A percentile compares a stretch with the other conserved stretches of the same genome.
phyloP scores from a whole-genome alignment of 2,113 vertebrate species.

The Capreolus pygargus region DNA sequence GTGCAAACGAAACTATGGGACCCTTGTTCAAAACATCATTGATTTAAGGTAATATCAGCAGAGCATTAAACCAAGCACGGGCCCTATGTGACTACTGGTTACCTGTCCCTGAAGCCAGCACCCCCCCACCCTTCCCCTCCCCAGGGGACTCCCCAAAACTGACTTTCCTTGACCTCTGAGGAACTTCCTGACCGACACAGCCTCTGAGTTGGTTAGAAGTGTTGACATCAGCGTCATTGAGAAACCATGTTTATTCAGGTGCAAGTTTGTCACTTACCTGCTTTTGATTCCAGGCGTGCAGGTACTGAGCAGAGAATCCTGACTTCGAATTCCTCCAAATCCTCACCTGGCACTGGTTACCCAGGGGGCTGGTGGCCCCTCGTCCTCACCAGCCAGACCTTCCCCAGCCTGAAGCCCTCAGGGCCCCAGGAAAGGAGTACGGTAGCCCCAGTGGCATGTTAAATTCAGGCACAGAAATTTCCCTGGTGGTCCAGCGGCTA shows the following conservation, averaged over 20 bases:
- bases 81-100: not conserved
- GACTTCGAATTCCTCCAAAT: not conserved
- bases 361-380: not conserved
- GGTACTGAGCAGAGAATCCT: not conserved
- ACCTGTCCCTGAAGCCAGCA: accelerated
- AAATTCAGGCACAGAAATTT: not conserved
- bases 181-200: not conserved
- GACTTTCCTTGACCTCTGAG: not conserved
- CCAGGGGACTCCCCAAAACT: not conserved
- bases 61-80: accelerated
- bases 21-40: not conserved
- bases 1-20: not conserved
- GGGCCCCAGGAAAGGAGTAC: not conserved
- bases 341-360: no score
- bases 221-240: not conserved
- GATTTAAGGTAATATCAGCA: not conserved
- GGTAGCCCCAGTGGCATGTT: accelerated
- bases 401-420: no score
- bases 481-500: not conserved
- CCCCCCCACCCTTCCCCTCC: no score
- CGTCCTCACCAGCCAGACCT: not conserved
- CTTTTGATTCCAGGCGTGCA: not conserved
- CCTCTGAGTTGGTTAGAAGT: not conserved
- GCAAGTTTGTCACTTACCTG: not conserved
- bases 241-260: conserved; percentile 27